Evolutionary conservation across 2,797 vertebrate species (phyloP).

Genomic region (Bufotes viridis): DNA sequence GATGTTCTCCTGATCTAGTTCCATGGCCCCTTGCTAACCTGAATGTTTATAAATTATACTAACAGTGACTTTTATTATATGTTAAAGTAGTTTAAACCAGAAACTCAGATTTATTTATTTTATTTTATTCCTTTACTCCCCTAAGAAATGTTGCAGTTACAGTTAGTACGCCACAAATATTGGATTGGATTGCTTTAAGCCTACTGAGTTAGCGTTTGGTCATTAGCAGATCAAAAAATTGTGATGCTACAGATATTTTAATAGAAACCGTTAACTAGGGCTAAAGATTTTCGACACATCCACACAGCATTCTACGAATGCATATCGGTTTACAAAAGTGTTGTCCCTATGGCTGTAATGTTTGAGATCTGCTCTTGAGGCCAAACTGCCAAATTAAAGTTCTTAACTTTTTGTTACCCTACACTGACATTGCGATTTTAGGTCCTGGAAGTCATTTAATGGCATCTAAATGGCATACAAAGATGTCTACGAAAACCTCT

Average conservation of each 20-base stretch:
- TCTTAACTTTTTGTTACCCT: background rate
- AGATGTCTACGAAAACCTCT: too few relatives aligned
- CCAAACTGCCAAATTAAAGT: background rate
- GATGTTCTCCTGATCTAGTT: conserved; percentile 57
- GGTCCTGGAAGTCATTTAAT: too few relatives aligned
- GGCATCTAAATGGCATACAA: too few relatives aligned
- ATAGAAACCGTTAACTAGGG: background rate
- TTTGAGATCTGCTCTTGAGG: background rate
- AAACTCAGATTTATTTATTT: conserved; percentile 35
- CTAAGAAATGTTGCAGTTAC: background rate
- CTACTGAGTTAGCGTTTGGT: background rate
- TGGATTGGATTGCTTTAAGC: background rate
- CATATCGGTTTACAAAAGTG: background rate
- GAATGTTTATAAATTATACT: conserved; percentile 60
- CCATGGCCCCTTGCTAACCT: conserved; percentile 57
- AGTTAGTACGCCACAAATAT: background rate
- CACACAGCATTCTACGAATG: background rate
- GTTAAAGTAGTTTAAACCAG: conserved; percentile 47
- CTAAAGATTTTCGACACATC: background rate
- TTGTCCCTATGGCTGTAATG: background rate
- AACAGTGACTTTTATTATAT: conserved; percentile 58
- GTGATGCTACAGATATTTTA: background rate
- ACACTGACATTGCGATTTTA: background rate
- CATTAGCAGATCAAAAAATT: background rate
- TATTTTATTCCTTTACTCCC: conserved; percentile 30